Percentiles rank a stretch among this genome's conserved stretches.
Conservation (phyloP, 23 tunicate species). For the Trididemnum miniatum region DNA sequence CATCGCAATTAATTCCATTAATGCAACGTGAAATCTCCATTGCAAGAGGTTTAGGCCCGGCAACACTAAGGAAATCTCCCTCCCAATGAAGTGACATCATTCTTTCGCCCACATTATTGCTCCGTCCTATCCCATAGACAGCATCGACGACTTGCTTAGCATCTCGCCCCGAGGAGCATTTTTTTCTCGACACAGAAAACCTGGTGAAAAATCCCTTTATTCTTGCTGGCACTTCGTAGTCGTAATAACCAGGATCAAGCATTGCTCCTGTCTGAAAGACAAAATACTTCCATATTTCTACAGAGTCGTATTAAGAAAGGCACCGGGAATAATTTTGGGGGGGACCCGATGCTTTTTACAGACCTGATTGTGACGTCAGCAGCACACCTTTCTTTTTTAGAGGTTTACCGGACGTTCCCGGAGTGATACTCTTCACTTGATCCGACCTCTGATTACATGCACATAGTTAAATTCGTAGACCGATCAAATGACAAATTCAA, state of each 20-base stretch:
- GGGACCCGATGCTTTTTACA: no score
- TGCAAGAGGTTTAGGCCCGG: neutral
- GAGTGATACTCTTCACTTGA: no score
- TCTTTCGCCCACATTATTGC: neutral
- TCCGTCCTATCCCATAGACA: neutral
- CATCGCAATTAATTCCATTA: neutral
- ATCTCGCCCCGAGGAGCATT: neutral
- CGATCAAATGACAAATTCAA: no score
- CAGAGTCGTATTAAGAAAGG: no score
- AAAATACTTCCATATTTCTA: no score
- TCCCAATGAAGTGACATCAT: neutral
- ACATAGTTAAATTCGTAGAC: no score
- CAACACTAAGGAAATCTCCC: neutral
- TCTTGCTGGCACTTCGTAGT: neutral
- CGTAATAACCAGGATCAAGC: neutral
- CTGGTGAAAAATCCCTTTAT: neutral
- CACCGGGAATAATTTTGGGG: no score
- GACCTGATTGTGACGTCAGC: no score
- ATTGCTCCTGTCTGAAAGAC: neutral
- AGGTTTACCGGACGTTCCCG: no score
- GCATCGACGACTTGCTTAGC: neutral
- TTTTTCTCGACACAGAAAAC: neutral
- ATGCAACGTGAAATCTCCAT: neutral
- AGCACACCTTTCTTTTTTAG: no score
- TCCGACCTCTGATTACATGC: no score